These are phyloP conservation scores for Catotricha subobsoleta DNA, from an alignment of 2,888 invertebrate genomes.

Conservation along the genomic window DNA sequence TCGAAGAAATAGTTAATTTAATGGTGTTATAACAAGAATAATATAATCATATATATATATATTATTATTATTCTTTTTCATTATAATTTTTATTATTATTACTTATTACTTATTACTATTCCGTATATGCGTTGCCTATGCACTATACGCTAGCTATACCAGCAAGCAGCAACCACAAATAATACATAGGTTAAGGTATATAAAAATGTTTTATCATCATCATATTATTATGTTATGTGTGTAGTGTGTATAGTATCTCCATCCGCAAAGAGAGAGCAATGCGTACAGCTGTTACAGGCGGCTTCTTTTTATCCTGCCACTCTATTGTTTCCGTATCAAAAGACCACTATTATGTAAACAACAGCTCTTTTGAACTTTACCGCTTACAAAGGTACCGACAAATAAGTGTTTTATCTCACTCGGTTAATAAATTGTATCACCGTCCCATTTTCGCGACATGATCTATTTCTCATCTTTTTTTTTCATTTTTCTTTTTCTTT, in stretches of 20 bases:
- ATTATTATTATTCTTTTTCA: too few relatives aligned
- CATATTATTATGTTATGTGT: too few relatives aligned
- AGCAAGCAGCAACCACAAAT: not conserved
- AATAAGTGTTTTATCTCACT: slow-evolving; percentile 10
- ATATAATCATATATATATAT: too few relatives aligned
- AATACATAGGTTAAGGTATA: too few relatives aligned
- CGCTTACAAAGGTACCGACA: slow-evolving; percentile 24
- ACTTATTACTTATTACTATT: too few relatives aligned
- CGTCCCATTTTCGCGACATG: slow-evolving; percentile 10
- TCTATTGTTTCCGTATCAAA: slow-evolving; percentile 35
- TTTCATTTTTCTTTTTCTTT: slow-evolving; percentile 7
- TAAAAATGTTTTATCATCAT: too few relatives aligned
- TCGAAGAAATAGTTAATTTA: too few relatives aligned
- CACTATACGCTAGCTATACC: too few relatives aligned
- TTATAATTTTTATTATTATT: too few relatives aligned
- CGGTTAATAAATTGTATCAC: slow-evolving; percentile 7
- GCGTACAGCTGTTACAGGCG: slow-evolving; percentile 10
- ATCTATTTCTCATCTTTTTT: slow-evolving; percentile 9
- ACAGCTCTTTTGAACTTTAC: slow-evolving; percentile 44
- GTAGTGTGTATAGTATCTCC: too few relatives aligned
- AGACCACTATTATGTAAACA: slow-evolving; percentile 54
- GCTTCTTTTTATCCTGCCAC: slow-evolving; percentile 28
- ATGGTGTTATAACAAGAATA: too few relatives aligned
- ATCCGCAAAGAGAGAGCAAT: slow-evolving; percentile 4
- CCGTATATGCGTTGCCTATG: too few relatives aligned